Percentiles rank a stretch among this genome's conserved stretches.
Evolutionary conservation across 2,888 invertebrate genomes (phyloP).

Genomic region (Lepidocyrtoides sp.): DNA sequence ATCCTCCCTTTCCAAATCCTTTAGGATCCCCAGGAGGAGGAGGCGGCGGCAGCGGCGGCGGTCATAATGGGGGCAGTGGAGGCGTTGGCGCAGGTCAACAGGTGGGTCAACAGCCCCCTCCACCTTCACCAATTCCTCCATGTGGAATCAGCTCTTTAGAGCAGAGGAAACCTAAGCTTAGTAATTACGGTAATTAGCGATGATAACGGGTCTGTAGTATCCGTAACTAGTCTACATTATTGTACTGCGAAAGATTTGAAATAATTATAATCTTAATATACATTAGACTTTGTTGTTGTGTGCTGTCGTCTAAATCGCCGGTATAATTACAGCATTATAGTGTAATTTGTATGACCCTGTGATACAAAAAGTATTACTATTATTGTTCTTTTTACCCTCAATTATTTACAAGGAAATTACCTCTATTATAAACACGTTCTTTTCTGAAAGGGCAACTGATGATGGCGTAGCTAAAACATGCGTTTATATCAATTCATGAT

Average conservation of each 20-base stretch:
- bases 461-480: too few species aligned
- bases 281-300: neutral
- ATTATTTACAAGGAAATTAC: neutral
- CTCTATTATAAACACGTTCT: neutral
- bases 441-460: too few species aligned
- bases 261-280: neutral
- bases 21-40: slow-evolving; percentile 58
- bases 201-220: neutral
- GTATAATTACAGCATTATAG: neutral
- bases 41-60: neutral
- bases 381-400: neutral
- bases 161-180: slow-evolving; percentile 91
- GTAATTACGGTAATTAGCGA: neutral
- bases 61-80: neutral
- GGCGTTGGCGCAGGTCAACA: slow-evolving; percentile 40
- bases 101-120: slow-evolving; percentile 58
- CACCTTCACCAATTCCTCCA: slow-evolving; percentile 39
- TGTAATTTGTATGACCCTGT: slow-evolving; percentile 30
- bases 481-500: neutral
- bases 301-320: too few species aligned
- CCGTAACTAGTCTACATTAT: neutral
- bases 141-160: slow-evolving; percentile 87
- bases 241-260: neutral
- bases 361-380: neutral
- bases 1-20: slow-evolving; percentile 58